Base-by-base conservation (phyloP, 2,797 vertebrate species). In the Threskiornis aethiopicus region DNA sequence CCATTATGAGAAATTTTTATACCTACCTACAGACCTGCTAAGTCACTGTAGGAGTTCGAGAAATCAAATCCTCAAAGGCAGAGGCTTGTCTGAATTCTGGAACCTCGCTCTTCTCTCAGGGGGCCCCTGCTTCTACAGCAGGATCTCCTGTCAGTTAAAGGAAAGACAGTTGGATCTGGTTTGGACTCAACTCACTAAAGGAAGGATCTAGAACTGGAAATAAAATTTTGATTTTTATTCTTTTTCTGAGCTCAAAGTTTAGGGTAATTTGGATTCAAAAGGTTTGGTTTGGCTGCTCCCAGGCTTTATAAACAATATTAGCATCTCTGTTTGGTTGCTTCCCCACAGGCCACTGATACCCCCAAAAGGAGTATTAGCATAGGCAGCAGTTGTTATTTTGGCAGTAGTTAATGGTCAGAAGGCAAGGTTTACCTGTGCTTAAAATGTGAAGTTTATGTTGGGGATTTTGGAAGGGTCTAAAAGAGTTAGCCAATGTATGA, bases 291-390 rank as follows among this genome's bases (percentile, higher is more conserved):
- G 58, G 69, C 72, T 67, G 24, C 28, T 90, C 22, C 47, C 11
- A 55, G 47, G 39, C 70, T 93, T 93, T 91, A 41, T 86, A 82
- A 95, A 93, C 47, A 78, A 20, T 81, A 69, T 89, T 64, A 89
- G 16, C 47, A 64, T 88, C 73, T 86, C 55, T 92, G 41, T 28
- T 94, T 86, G 41, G 46, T 93, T 94, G 66, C 70, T 95, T 93
- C 73, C 62, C 73, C 39, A 44, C 94, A 90, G 70, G 47, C 76
- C 46, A 31, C 41, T 33, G 55, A 83, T 78, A 72, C 5, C 29
- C 54, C 55, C 84, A 41, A 29, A 87, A 72, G n/a, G 59, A 67
- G 35, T 37, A n/a, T 73, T 81, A 81, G 31, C 41, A 42, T 51
- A 59, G 29, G 46, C 51, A 79, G 35, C 46, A 51, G 39, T 89